phyloP scores from a whole-genome alignment of 2,113 vertebrate genomes.

The Philantomba maxwellii region DNA sequence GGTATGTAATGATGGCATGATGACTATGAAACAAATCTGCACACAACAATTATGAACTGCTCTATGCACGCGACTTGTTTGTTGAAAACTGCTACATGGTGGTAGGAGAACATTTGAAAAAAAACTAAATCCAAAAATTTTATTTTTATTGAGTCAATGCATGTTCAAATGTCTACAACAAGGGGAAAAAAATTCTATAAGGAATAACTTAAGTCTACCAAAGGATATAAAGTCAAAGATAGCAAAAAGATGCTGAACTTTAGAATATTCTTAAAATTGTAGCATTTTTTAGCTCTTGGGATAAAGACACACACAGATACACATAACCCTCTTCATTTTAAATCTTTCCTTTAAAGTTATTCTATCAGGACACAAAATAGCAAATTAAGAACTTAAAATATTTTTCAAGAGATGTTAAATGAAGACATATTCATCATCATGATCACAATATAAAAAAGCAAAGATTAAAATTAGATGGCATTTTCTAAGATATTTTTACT shows the following conservation, averaged over 20 bases:
- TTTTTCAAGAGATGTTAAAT: constrained; percentile 44
- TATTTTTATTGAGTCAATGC: constrained; percentile 58
- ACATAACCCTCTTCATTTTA: background rate
- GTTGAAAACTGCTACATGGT: background rate
- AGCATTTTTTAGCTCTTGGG: constrained; percentile 6
- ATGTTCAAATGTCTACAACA: constrained; percentile 52
- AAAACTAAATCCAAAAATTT: constrained; percentile 39
- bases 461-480: constrained; percentile 25
- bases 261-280: constrained; percentile 1
- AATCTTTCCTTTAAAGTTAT: constrained; percentile 18
- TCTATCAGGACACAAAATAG: background rate
- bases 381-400: background rate
- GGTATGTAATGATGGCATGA: background rate
- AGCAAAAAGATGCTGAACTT: constrained; percentile 58
- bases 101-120: constrained; percentile 50
- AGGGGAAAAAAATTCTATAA: constrained; percentile 48
- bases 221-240: constrained; percentile 68
- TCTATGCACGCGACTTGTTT: background rate
- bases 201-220: constrained; percentile 63
- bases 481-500: constrained; percentile 16
- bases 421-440: background rate
- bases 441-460: background rate
- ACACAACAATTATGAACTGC: background rate
- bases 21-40: background rate
- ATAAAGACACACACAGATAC: constrained; percentile 4